These are phyloP conservation scores for Pangasius krempfi DNA, from an alignment of 2,797 vertebrate species.

Conservation along the genomic window DNA sequence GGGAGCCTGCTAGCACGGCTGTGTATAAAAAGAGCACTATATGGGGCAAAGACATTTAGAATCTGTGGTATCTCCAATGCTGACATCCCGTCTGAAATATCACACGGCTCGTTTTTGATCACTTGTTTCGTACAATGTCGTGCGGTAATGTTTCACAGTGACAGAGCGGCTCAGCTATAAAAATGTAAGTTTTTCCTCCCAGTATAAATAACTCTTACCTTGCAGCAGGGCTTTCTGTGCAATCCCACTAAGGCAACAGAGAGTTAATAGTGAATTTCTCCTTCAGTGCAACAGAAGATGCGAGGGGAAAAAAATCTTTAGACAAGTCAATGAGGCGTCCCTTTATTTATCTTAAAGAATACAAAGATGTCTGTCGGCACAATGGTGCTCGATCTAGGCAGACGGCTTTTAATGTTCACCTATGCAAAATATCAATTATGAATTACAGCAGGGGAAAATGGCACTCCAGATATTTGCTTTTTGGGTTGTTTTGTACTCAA, in stretches of 20 bases:
- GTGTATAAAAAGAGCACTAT: conserved; percentile 62
- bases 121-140: conserved; percentile 33
- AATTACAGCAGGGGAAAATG: conserved; percentile 54
- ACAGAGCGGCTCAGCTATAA: conserved; percentile 35
- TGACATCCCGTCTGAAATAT: conserved; percentile 46
- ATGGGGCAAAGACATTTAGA: conserved; percentile 62
- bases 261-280: conserved; percentile 48
- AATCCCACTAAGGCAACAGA: conserved; percentile 30
- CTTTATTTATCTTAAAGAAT: conserved; percentile 60
- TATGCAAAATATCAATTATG: conserved; percentile 60
- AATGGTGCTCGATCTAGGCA: conserved; percentile 53
- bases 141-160: conserved; percentile 37
- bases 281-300: conserved; percentile 37
- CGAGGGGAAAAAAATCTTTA: conserved; percentile 61
- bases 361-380: conserved; percentile 56
- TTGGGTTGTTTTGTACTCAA: conserved; percentile 21
- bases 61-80: conserved; percentile 40
- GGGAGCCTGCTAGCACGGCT: conserved; percentile 67
- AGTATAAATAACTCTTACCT: conserved; percentile 53
- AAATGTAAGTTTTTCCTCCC: conserved; percentile 54
- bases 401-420: conserved; percentile 63
- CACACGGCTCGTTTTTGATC: conserved; percentile 30
- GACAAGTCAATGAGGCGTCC: conserved; percentile 60
- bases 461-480: conserved; percentile 53
- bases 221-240: conserved; percentile 22